Evolutionary conservation across 2,888 invertebrate species (phyloP).

Genomic region (Pseudococcus longispinus): DNA sequence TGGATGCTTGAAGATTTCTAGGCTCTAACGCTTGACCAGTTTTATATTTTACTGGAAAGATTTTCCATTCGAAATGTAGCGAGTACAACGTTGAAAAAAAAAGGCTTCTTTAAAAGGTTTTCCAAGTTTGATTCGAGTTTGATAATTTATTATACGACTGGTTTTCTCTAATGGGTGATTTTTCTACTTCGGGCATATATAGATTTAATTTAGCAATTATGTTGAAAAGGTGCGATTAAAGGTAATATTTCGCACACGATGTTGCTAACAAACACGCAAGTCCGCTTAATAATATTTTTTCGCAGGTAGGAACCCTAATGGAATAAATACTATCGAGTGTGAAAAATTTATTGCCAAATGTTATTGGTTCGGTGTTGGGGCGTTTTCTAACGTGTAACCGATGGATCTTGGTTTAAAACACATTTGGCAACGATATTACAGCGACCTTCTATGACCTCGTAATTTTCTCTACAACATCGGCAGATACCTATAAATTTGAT

Average conservation of each 20-base stretch:
- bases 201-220: neutral
- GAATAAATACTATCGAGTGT: constrained; percentile 2
- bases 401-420: neutral
- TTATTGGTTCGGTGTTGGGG: constrained; percentile 1
- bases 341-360: constrained; percentile 23
- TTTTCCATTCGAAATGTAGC: neutral
- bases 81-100: neutral
- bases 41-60: neutral
- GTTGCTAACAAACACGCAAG: neutral
- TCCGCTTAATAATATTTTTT: neutral
- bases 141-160: neutral
- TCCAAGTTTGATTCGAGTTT: neutral
- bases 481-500: neutral
- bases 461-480: neutral
- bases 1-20: neutral
- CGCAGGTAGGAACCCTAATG: neutral
- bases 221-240: neutral
- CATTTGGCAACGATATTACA: neutral
- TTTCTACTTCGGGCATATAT: neutral
- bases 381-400: constrained; percentile 4
- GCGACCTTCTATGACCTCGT: constrained; percentile 1
- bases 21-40: neutral
- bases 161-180: neutral
- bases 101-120: neutral
- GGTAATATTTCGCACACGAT: neutral